phyloP scores from a whole-genome alignment of 2,113 vertebrate species.

The Marmota monax region DNA sequence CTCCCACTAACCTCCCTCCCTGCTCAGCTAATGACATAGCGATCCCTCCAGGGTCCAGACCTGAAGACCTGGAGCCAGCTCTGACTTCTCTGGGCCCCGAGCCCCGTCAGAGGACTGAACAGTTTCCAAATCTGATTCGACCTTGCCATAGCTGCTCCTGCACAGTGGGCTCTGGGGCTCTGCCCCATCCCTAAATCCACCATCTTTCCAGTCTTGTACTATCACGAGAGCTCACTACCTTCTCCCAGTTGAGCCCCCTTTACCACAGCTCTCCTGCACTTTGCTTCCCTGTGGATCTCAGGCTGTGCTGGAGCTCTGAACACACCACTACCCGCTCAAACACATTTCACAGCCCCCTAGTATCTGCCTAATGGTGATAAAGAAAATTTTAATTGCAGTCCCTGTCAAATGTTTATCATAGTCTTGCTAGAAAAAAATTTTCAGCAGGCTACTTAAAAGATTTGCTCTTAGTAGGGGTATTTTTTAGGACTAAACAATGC shows the following conservation, averaged over 20 bases:
- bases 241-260: not conserved
- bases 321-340: not conserved
- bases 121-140: accelerated
- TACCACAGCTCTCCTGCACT: accelerated
- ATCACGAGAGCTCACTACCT: not conserved
- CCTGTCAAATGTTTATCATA: not conserved
- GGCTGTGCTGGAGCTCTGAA: not conserved
- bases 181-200: accelerated
- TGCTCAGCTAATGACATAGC: not conserved
- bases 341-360: not conserved
- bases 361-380: not conserved
- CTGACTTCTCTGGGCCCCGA: not conserved
- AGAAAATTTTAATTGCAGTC: not conserved
- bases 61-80: not conserved
- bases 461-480: not conserved
- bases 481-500: not conserved
- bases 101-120: not conserved
- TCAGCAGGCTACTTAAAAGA: not conserved
- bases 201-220: not conserved
- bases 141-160: accelerated
- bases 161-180: not conserved
- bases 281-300: not conserved
- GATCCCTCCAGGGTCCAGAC: not conserved
- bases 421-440: not conserved
- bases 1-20: not conserved